Evolutionary conservation across 2,888 invertebrate species (phyloP), one percentile per base, ranked within the genome.

Genomic region (Xestia c-nigrum): DNA sequence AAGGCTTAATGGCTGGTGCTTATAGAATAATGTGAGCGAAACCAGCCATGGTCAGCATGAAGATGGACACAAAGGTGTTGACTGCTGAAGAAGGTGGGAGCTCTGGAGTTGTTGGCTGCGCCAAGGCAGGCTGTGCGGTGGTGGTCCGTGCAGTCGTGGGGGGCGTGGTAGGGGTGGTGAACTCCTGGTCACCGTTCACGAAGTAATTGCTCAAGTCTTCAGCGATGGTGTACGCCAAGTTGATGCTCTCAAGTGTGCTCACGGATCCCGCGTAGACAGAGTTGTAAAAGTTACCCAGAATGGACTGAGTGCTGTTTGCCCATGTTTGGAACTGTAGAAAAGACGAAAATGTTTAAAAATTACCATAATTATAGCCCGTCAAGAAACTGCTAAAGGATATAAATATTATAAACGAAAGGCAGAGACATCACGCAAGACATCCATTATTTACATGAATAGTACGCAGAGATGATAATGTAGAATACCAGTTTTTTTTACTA

Each of bases 281-380:
- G 9, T 80, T 50, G 76, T 89, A 93, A 4, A 84, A 71, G 6
- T 52, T 24, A 3, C 91, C 93, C n/a, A 96, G 85, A 0, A 9
- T 52, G 0, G 59, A 85, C 64, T 88, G 88, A 70, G 88, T 92
- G 0, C 66, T 12, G 4, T 79, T 89, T 0, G 91, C 94, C 96
- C 96, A 96, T 5, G 61, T 47, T 90, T 91, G 90, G 91, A 94
- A 96, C 96, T 96, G 91, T 14, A 12, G 21, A 21, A 85, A 88
- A 75, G 70, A 84, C 65, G 40, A 46, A 64, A 38, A 47, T 16
- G n/a, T 72, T n/a, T 9, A 10, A 0, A 16, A 5, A 24, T 14
- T 12, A 46, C 21, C 52, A n/a, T 14, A 43, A 3, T 12, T 43
- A 9, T 43, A 40, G 12, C 12, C 24, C 10, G 31, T 59, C 16